Evolutionary conservation across 64 coral and sea anemone genomes (phyloP), one percentile per base, ranked within the genome.

Genomic region (Anthopleura sola): DNA sequence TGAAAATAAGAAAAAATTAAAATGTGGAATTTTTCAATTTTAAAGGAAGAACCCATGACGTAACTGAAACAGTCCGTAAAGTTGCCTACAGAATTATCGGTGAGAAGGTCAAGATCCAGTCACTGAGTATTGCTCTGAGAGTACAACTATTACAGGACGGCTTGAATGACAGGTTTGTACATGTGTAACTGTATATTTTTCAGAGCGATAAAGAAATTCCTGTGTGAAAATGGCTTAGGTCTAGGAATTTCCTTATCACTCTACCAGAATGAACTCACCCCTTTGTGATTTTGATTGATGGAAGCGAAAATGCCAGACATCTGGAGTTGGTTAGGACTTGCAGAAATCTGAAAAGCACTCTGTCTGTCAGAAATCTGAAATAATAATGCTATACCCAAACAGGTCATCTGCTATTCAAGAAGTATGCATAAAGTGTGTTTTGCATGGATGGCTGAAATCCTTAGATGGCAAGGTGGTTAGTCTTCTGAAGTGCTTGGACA

Each of bases 141-240:
- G 60, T 99, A 49, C 79, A 94, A 47, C 64, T 99, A 48, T 80
- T 99, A 2, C 90, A 89, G 47, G 89, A 95, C 92, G 97, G 97
- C 62, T 68, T 99, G 44, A 78, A 88, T 88, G 97, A 99, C 74
- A 88, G 80, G 58, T 83, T 44, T 2, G 66, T 26, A 18, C 16
- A 56, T 14, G 53, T 13, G 53, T n/a, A n/a, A n/a, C n/a, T n/a
- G n/a, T n/a, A n/a, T n/a, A n/a, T n/a, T n/a, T n/a, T n/a, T n/a
- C n/a, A n/a, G n/a, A n/a, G n/a, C n/a, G n/a, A n/a, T n/a, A n/a
- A n/a, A n/a, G n/a, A n/a, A n/a, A n/a, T n/a, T n/a, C n/a, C n/a
- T n/a, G n/a, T n/a, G n/a, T n/a, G n/a, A n/a, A n/a, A n/a, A n/a
- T n/a, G n/a, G n/a, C n/a, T n/a, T n/a, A n/a, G n/a, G n/a, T n/a